These are phyloP conservation scores for Chironex yamaguchii DNA, from an alignment of 30 jellyfish, hydroid and myxozoan species.

Conservation along the genomic window DNA sequence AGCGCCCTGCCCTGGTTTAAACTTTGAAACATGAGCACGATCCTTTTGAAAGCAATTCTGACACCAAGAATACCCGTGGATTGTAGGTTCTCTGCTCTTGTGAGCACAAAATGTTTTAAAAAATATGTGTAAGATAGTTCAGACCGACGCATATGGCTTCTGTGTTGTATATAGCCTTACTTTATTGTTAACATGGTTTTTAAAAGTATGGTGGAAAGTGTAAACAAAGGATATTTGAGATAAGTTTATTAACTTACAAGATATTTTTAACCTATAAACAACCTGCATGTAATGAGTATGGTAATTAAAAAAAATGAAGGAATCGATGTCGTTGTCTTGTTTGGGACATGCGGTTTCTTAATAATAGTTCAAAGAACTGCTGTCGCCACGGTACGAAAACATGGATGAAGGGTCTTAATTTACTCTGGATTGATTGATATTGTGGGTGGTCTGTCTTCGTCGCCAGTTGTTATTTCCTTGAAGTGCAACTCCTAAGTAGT, in stretches of 20 bases:
- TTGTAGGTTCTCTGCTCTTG: not conserved
- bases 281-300: not conserved
- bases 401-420: too few species aligned
- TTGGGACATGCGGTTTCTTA: too few species aligned
- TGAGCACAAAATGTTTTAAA: not conserved
- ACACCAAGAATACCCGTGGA: not conserved
- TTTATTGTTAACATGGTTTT: not conserved
- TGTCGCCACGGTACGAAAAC: too few species aligned
- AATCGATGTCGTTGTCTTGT: too few species aligned
- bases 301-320: too few species aligned
- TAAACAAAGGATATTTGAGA: not conserved
- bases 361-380: too few species aligned
- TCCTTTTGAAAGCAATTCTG: not conserved
- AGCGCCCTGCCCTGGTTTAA: too few species aligned
- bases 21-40: too few species aligned
- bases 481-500: too few species aligned
- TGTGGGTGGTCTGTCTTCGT: too few species aligned
- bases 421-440: too few species aligned
- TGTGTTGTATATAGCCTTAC: not conserved
- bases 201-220: not conserved
- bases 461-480: too few species aligned
- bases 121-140: not conserved
- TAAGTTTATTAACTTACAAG: not conserved
- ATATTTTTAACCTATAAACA: not conserved
- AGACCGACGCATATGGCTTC: not conserved